These are phyloP conservation scores for Sminthurides bifidus DNA, from an alignment of 1,140 invertebrate genomes.

Conservation along the genomic window DNA sequence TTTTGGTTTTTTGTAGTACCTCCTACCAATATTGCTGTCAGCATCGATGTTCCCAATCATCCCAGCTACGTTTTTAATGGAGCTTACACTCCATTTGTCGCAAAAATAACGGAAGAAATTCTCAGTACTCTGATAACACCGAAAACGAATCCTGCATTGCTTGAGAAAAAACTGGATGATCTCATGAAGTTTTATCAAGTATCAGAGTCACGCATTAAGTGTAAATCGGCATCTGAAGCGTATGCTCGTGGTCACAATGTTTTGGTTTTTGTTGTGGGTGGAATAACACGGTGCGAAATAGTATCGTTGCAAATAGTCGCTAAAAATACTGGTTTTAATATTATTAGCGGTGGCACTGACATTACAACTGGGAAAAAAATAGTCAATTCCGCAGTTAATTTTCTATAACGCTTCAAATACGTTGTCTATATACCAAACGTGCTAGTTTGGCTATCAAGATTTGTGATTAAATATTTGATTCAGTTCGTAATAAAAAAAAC, in stretches of 20 bases:
- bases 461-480: no score
- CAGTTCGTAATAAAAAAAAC: no score
- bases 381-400: slow-evolving; percentile 12
- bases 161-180: slow-evolving; percentile 28
- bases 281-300: slow-evolving; percentile 26
- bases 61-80: slow-evolving; percentile 29
- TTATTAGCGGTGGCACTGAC: slow-evolving; percentile 27
- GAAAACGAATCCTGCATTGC: slow-evolving; percentile 16
- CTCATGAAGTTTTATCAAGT: slow-evolving; percentile 22
- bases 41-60: slow-evolving; percentile 18
- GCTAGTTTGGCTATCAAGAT: no score
- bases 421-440: no score
- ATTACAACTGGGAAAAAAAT: slow-evolving; percentile 30
- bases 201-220: slow-evolving; percentile 15
- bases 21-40: slow-evolving; percentile 12
- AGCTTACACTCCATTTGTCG: slow-evolving; percentile 27
- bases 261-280: slow-evolving; percentile 29
- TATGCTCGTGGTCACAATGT: slow-evolving; percentile 26
- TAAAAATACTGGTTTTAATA: slow-evolving; percentile 25
- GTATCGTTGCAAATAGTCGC: slow-evolving; percentile 24
- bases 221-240: slow-evolving; percentile 11
- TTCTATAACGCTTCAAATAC: no score
- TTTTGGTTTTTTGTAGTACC: slow-evolving; percentile 14
- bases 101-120: slow-evolving; percentile 26
- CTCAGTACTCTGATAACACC: slow-evolving; percentile 15